These are phyloP conservation scores for Podarcis siculus DNA, from an alignment of 2,797 vertebrate genomes.

Conservation along the genomic window DNA sequence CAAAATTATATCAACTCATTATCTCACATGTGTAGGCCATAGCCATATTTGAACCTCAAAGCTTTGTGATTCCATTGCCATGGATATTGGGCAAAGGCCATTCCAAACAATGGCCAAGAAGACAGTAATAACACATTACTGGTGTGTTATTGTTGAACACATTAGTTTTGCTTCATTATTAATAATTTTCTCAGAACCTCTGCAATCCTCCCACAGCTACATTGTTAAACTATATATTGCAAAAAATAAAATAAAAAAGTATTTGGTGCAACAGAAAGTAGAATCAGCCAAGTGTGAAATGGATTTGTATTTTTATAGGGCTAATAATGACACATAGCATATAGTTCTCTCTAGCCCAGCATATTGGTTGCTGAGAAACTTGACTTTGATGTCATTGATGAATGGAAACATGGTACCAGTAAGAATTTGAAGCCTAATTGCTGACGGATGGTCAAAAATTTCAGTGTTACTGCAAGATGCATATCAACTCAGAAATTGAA, in stretches of 20 bases:
- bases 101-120: background rate
- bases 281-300: constrained; percentile 29
- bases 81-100: background rate
- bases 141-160: background rate
- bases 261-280: constrained; percentile 4
- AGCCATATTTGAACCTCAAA: background rate
- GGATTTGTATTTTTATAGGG: constrained; percentile 8
- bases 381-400: constrained; percentile 45
- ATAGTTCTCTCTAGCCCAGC: background rate
- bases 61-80: background rate
- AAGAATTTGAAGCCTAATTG: constrained; percentile 48
- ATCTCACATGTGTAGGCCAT: background rate
- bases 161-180: background rate
- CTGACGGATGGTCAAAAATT: constrained; percentile 51
- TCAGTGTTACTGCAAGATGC: constrained; percentile 20
- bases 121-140: background rate
- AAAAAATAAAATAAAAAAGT: background rate
- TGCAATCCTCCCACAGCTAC: background rate
- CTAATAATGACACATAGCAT: constrained; percentile 9
- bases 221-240: constrained; percentile 7
- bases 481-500: constrained; percentile 48
- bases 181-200: background rate
- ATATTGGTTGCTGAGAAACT: constrained; percentile 11
- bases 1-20: background rate
- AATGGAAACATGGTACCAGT: constrained; percentile 28